Base-by-base conservation (phyloP, 2,888 invertebrate genomes). In the Meta bourneti region DNA sequence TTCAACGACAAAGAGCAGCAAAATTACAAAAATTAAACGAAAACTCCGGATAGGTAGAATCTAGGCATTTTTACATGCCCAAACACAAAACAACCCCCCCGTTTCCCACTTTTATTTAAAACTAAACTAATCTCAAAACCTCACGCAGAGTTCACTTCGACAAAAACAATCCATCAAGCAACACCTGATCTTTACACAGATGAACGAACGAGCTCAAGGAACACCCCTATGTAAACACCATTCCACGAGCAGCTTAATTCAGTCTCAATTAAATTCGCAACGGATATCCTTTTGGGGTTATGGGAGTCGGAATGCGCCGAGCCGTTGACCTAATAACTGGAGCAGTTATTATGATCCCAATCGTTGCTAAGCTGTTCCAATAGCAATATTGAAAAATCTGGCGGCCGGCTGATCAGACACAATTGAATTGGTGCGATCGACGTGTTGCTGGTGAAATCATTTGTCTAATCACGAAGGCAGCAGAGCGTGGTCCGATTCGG, bases 311-410 rank as follows among this genome's bases (percentile, higher is more conserved):
- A 51, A 74, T 80, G 48, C 49, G 20, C 19, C 19, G 61, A 86
- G 71, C 78, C 86, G 78, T 86, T 86, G 86, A 86, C 86, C 86
- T 51, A 78, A 86, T 86, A 86, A 86, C 69, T 70, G 78, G 51
- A 16, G 51, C 86, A 48, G 69, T 7, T 71, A 61, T 86, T 78
- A 69, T 51, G 78, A 86, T 51, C 19, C 51, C 49, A 70, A 86
- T 78, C 78, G 52, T 20, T 61, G 48, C 2, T 51, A 86, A 77
- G 78, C 86, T 70, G 86, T 78, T 77, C 78, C 70, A 86, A 86
- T 86, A 77, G 54, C 34, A 19, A 80, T 7, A 80, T 16, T 61
- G 19, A 13, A 82, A 69, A 51, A 71, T 49, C 16, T 48, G 72
- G 52, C 71, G 70, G 71, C 49, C 75, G 11, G 19, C 48, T 61